Conservation (phyloP, 2,113 vertebrate genomes). For the Tinamus guttatus region DNA sequence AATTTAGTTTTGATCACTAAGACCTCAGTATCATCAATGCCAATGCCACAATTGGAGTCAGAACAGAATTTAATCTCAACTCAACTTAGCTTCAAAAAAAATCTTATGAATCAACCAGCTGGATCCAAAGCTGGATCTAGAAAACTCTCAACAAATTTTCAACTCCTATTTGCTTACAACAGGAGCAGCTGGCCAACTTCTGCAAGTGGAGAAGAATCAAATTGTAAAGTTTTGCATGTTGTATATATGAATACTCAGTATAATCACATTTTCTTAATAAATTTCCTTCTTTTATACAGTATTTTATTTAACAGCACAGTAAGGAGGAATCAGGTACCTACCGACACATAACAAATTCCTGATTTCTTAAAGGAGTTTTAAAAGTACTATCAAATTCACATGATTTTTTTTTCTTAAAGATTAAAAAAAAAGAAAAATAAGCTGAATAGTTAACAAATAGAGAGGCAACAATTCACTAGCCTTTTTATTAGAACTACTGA, state of each 20-base stretch:
- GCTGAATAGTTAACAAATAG: neutral
- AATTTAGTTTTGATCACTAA: neutral
- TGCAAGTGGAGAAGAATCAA: neutral
- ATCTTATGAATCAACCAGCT: neutral
- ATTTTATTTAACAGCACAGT: neutral
- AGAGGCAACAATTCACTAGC: fast-evolving
- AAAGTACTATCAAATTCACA: neutral
- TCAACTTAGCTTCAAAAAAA: neutral
- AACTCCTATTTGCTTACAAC: neutral
- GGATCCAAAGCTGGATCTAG: neutral
- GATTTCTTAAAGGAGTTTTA: neutral
- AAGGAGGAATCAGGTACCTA: neutral
- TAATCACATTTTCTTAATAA: neutral
- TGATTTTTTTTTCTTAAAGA: too few species aligned
- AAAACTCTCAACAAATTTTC: neutral
- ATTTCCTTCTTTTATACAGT: neutral
- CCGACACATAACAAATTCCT: neutral
- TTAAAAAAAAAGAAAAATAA: neutral
- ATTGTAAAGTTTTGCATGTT: neutral
- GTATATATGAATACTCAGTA: fast-evolving
- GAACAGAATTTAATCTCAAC: neutral
- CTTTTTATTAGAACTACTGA: neutral
- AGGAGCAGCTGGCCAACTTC: neutral
- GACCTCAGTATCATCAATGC: fast-evolving
- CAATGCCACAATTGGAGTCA: neutral